A percentile compares a stretch with the other conserved stretches of the same genome.
These are phyloP conservation scores for Murina feae DNA, from an alignment of 2,113 vertebrate genomes.

Conservation along the genomic window DNA sequence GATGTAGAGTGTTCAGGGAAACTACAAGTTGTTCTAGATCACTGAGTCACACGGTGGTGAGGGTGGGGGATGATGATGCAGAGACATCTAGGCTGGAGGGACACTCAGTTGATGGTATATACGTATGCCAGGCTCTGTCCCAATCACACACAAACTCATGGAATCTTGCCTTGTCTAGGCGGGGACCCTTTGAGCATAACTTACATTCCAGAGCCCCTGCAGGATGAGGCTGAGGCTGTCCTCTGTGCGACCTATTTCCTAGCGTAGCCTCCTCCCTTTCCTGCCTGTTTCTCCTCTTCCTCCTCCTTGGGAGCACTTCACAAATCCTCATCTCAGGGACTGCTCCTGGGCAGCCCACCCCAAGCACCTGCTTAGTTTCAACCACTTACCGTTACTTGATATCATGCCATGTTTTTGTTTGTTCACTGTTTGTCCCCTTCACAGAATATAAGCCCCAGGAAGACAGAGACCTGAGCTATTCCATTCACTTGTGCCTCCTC, in stretches of 20 bases:
- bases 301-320: neutral
- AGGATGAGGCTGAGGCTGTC: neutral
- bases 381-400: neutral
- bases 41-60: neutral
- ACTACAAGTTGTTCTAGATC: neutral
- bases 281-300: neutral
- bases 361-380: neutral
- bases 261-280: neutral
- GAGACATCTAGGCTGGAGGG: neutral
- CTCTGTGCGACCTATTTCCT: neutral
- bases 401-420: neutral
- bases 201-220: neutral
- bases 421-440: neutral
- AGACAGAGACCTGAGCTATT: neutral
- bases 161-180: neutral
- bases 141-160: neutral
- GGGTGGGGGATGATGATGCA: fast-evolving
- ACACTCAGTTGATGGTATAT: fast-evolving
- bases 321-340: neutral
- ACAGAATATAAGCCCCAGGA: neutral
- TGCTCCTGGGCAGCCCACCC: neutral
- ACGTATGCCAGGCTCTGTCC: neutral
- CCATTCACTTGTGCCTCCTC: neutral
- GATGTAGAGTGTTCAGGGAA: neutral
- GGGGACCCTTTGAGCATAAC: neutral